These are phyloP conservation scores for Leptopilina syphax DNA, from an alignment of 2,888 invertebrate genomes.

Conservation along the genomic window DNA sequence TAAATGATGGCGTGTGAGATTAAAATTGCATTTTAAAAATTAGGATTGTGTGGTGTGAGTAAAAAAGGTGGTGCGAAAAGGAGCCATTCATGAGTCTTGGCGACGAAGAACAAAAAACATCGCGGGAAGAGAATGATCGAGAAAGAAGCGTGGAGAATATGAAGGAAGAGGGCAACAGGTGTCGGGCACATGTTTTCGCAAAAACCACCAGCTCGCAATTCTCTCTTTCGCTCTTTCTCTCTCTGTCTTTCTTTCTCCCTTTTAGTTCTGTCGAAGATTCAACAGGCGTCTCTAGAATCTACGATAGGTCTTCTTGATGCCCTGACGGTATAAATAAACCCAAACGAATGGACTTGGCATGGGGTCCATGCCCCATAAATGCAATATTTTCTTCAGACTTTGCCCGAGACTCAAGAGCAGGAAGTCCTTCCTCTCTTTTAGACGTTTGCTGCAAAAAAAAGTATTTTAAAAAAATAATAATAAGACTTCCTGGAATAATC, in stretches of 20 bases:
- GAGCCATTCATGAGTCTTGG: constrained; percentile 43
- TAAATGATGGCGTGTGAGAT: too few species aligned
- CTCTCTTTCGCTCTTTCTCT: neutral
- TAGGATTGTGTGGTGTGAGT: neutral
- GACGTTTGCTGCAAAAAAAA: neutral
- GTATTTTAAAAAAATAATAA: neutral
- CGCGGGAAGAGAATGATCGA: constrained; percentile 47
- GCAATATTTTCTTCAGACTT: constrained; percentile 59
- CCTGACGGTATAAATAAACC: constrained; percentile 60
- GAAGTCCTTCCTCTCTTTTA: constrained; percentile 49
- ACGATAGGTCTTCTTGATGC: constrained; percentile 34
- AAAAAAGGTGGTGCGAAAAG: constrained; percentile 38
- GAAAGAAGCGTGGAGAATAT: constrained; percentile 32
- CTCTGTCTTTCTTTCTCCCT: too few species aligned
- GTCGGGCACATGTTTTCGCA: constrained; percentile 62
- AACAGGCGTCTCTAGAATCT: constrained; percentile 27
- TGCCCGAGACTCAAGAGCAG: constrained; percentile 51
- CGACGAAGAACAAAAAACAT: constrained; percentile 55
- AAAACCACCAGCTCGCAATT: constrained; percentile 47
- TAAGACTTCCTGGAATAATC: constrained; percentile 14
- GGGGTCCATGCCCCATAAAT: constrained; percentile 65
- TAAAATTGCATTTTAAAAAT: constrained; percentile 10
- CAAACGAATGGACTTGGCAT: constrained; percentile 66
- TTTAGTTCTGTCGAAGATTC: neutral
- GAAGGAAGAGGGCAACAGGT: constrained; percentile 59